phyloP scores from a whole-genome alignment of 2,797 vertebrate species.

The Sebastes hubbsi region DNA sequence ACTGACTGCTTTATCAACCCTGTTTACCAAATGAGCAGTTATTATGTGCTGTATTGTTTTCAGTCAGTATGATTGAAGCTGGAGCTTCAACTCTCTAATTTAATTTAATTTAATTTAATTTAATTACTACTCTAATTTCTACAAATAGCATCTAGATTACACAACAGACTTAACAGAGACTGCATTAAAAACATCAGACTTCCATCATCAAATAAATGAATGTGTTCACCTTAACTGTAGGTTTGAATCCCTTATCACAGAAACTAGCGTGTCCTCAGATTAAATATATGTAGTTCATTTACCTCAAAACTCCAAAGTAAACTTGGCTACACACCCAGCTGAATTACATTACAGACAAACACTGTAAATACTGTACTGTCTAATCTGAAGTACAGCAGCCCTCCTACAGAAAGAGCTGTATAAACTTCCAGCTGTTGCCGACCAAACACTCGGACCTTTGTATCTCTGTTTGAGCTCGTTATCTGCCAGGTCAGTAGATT shows the following conservation, averaged over 20 bases:
- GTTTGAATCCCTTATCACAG: neutral
- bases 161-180: neutral
- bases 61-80: neutral
- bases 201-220: too few species aligned
- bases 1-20: neutral
- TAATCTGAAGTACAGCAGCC: neutral
- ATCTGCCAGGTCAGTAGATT: constrained; percentile 21
- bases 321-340: neutral
- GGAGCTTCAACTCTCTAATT: too few species aligned
- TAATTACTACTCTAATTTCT: neutral
- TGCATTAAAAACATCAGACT: too few species aligned
- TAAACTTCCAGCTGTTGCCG: neutral
- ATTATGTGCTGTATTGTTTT: neutral
- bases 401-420: neutral
- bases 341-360: neutral
- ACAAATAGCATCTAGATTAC: neutral
- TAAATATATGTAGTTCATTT: neutral
- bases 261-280: neutral
- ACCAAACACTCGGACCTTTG: constrained; percentile 3
- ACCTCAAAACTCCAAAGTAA: too few species aligned
- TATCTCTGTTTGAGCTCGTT: constrained; percentile 30
- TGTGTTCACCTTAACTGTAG: too few species aligned
- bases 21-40: neutral
- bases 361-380: neutral
- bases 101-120: too few species aligned